Evolutionary conservation across 1,140 invertebrate genomes (phyloP).

Genomic region (Zophobas morio): DNA sequence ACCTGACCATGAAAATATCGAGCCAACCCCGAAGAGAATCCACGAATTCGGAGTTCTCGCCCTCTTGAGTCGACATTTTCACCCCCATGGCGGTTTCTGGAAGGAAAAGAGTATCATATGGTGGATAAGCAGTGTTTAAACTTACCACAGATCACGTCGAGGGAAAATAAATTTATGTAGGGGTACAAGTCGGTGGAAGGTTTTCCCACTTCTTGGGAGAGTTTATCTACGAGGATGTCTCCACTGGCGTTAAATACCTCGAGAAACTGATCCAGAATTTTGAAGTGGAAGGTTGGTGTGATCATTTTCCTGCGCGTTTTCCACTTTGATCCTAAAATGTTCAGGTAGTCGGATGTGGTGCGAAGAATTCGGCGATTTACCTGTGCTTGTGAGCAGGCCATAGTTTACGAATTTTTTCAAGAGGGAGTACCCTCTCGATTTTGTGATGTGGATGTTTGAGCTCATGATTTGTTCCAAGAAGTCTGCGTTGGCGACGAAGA

Average conservation of each 20-base stretch:
- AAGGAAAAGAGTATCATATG: background rate
- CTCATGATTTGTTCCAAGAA: no score
- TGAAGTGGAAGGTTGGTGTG: slow-evolving; percentile 87
- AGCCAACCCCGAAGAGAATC: slow-evolving; percentile 50
- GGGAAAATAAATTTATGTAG: slow-evolving; percentile 76
- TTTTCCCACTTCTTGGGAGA: slow-evolving; percentile 65
- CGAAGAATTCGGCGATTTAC: no score
- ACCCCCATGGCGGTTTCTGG: slow-evolving; percentile 55
- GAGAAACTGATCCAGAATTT: slow-evolving; percentile 83
- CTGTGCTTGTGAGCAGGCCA: no score
- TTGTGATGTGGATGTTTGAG: no score
- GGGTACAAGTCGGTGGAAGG: slow-evolving; percentile 76
- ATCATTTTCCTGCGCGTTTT: slow-evolving; percentile 78
- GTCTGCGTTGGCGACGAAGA: no score
- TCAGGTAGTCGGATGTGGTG: no score
- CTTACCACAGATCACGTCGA: slow-evolving; percentile 86
- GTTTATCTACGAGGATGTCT: slow-evolving; percentile 72
- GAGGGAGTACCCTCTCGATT: no score
- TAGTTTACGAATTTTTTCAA: no score
- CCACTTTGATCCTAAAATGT: slow-evolving; percentile 71
- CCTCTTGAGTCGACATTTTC: slow-evolving; percentile 51
- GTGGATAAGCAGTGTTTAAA: background rate
- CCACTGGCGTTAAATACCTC: slow-evolving; percentile 83
- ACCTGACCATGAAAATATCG: slow-evolving; percentile 49
- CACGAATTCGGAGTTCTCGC: slow-evolving; percentile 48